Evolutionary conservation across 1,140 invertebrate genomes (phyloP).

Genomic region (Sarcophaga bullata): DNA sequence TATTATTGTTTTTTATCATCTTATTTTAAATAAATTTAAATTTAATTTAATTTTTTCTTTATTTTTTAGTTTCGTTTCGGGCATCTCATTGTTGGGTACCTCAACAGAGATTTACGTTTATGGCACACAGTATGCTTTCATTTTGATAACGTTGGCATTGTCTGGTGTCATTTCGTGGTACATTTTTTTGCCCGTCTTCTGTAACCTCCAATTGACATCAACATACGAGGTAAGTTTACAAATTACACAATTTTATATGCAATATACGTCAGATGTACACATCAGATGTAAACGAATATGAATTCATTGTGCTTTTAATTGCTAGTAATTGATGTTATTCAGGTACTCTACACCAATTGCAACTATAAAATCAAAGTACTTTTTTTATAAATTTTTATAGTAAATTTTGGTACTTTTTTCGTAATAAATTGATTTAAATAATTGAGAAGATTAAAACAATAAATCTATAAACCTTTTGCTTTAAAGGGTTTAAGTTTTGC

Average conservation of each 20-base stretch:
- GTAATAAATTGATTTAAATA: no score
- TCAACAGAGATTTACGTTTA: conserved; percentile 88
- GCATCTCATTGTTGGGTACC: conserved; percentile 81
- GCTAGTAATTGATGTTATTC: background rate
- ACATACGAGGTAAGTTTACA: conserved; percentile 78
- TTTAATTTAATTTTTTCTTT: background rate
- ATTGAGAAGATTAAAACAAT: no score
- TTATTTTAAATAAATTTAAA: no score
- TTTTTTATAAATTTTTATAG: no score
- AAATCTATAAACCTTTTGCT: no score
- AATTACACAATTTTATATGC: background rate
- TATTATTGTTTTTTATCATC: no score
- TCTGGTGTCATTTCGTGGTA: conserved; percentile 76
- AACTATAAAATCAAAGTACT: no score
- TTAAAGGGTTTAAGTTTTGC: no score
- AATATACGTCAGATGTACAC: no score
- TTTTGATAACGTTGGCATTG: conserved; percentile 73
- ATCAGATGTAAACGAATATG: no score
- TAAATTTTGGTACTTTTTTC: no score
- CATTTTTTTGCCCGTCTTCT: conserved; percentile 85
- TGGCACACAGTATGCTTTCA: conserved; percentile 79
- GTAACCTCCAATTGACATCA: conserved; percentile 81
- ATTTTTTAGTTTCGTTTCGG: conserved; percentile 73
- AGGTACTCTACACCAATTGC: no score
- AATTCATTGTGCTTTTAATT: background rate